Evolutionary conservation across 2,113 vertebrate species (phyloP), one percentile per base, ranked within the genome.

Genomic region (Corythaixoides concolor): DNA sequence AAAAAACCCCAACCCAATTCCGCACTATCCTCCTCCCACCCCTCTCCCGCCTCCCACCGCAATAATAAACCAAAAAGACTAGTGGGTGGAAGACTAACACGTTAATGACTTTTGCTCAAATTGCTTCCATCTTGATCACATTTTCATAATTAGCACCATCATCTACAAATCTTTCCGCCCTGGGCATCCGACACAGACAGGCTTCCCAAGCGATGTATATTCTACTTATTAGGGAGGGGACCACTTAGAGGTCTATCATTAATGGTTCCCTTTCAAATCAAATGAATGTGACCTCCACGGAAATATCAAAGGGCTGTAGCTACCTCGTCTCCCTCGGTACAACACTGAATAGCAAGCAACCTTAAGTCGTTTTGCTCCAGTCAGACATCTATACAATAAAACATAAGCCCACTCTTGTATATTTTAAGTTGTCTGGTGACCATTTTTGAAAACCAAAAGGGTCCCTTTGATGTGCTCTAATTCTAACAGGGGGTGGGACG

Each of bases 131-230:
- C 98, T 98, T 99, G 98, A 97, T 98, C 97, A 77, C 98, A 98
- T 99, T 99, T 98, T 98, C 98, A 97, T 99, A 99, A 99, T 99
- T 99, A 99, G 98, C 98, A 98, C 98, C 98, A 98, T 98, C 98
- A 98, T 98, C 98, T 98, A 98, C 98, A 98, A 98, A 98, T 98
- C 98, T 98, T 98, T 98, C 97, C 98, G 98, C 98, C 98, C 98
- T 98, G 98, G 98, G 98, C 98, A 97, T 97, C 97, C 97, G 97
- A 97, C 81, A 96, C 97, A 98, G 97, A 85, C 97, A 58, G 97
- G 97, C 97, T 98, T 96, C 95, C 88, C 91, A 43, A 89, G 94
- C 52, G 60, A 9, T 79, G 87, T 30, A 84, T 70, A 80, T 89
- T 69, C 95, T 68, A 43, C 70, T 94, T 83, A 59, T 92, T 86